These are phyloP conservation scores for Limnodromus scolopaceus DNA, from an alignment of 2,797 vertebrate species.

Conservation along the genomic window DNA sequence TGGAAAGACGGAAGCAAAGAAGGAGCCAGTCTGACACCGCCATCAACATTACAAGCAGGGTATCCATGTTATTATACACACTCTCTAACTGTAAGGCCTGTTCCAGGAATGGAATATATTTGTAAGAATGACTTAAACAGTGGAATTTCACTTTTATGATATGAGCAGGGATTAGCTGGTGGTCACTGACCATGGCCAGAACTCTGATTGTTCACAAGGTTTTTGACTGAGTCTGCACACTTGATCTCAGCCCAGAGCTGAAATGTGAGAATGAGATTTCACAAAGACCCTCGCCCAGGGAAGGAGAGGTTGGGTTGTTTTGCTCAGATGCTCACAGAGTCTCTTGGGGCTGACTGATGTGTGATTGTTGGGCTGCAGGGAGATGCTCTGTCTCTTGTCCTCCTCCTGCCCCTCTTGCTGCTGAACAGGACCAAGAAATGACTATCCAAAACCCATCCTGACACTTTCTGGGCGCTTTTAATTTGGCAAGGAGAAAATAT, in stretches of 20 bases:
- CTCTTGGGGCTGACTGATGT: neutral
- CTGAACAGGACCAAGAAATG: neutral
- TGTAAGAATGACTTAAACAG: neutral
- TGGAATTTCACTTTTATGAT: neutral
- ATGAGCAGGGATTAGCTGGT: neutral
- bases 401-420: neutral
- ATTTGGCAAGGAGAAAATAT: neutral
- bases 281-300: neutral
- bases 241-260: neutral
- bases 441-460: neutral
- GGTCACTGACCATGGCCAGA: neutral
- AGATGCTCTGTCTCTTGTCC: neutral
- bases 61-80: conserved; percentile 48
- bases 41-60: conserved; percentile 80
- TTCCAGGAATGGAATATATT: neutral
- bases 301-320: neutral
- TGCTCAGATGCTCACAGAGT: neutral
- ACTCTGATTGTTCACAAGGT: neutral
- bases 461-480: neutral
- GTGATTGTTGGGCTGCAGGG: neutral
- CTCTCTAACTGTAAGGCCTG: neutral
- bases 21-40: conserved; percentile 89
- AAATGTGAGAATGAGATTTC: neutral
- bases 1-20: conserved; percentile 64
- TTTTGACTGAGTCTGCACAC: neutral